Evolutionary conservation across 2,888 invertebrate species (phyloP).

Genomic region (Eretmocerus hayati): DNA sequence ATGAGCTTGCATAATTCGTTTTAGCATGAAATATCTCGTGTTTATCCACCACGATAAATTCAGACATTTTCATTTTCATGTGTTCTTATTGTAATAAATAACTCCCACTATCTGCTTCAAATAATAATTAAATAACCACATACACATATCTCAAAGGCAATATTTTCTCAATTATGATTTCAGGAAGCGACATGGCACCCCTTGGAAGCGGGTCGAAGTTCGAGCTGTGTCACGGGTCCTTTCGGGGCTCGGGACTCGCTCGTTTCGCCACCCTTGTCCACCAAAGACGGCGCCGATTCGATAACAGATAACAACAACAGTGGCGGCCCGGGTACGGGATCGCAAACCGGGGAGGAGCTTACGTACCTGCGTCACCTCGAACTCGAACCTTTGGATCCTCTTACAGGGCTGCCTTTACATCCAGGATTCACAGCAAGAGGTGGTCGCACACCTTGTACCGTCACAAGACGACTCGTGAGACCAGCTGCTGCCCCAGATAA

Average conservation of each 20-base stretch:
- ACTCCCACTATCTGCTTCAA: too few relatives aligned
- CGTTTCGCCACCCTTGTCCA: constrained; percentile 16
- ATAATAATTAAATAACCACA: too few relatives aligned
- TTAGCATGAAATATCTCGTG: too few relatives aligned
- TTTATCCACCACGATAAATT: too few relatives aligned
- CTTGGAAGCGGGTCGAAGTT: constrained; percentile 43
- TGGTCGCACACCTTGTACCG: constrained; percentile 78
- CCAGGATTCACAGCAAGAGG: constrained; percentile 52
- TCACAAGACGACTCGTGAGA: constrained; percentile 58
- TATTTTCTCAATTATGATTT: too few relatives aligned
- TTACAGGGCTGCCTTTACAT: constrained; percentile 48
- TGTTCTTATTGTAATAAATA: too few relatives aligned
- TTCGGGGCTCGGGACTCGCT: constrained; percentile 22
- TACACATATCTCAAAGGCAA: too few relatives aligned
- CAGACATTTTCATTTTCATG: too few relatives aligned
- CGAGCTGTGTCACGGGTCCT: constrained; percentile 44
- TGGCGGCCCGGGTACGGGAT: constrained; percentile 25
- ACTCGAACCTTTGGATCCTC: constrained; percentile 66
- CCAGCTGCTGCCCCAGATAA: constrained; percentile 31
- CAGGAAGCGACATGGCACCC: constrained; percentile 48
- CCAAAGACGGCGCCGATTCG: constrained; percentile 17
- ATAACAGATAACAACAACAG: constrained; percentile 42
- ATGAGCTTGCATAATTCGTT: too few relatives aligned
- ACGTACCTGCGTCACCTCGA: constrained; percentile 63
- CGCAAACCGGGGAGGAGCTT: constrained; percentile 39